Evolutionary conservation across 2,888 invertebrate species (phyloP), one percentile per base, ranked within the genome.

Genomic region (Mactromeris polynyma): DNA sequence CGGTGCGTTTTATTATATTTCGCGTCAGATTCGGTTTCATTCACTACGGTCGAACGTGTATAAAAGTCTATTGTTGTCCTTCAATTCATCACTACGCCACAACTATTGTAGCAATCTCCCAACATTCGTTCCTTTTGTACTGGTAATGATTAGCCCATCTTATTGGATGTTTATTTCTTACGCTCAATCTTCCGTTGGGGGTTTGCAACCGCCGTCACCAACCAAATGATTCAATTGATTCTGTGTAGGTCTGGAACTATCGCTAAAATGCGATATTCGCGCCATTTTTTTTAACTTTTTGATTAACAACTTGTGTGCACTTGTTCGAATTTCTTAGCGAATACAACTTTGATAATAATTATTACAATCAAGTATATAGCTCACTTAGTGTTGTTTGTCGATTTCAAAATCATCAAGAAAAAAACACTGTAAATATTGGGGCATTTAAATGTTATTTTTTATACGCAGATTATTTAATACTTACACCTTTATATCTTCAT

Each of bases 1-100:
- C 78, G 80, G 89, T 89, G 86, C 81, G 58, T 81, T 89, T 89
- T 86, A 86, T 89, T 86, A 79, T 86, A 80, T 81, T 85, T 81
- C 51, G 69, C 54, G 54, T 83, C 83, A 84, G 86, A 81, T 89
- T 86, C 83, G 40, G 81, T 89, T 89, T 89, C 89, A 78, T 77
- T 84, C 54, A 80, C 78, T 64, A 79, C 40, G 40, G n/a, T 26
- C 0, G 69, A 40, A 73, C n/a, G 64, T 46, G 83, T 54, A 69
- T 79, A 42, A 69, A 19, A n/a, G 38, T 46, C 42, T 78, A 87
- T 87, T 83, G 87, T 87, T 83, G 51, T 58, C 54, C n/a, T 26
- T 0, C 79, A 80, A 79, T 87, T 87, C 79, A 83, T 83, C 83
- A 83, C 87, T 78, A 54, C 54, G 26, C 31, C 42, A 58, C 51